Base-by-base conservation (phyloP, 2,888 invertebrate genomes). In the Pharmacophagus antenor region DNA sequence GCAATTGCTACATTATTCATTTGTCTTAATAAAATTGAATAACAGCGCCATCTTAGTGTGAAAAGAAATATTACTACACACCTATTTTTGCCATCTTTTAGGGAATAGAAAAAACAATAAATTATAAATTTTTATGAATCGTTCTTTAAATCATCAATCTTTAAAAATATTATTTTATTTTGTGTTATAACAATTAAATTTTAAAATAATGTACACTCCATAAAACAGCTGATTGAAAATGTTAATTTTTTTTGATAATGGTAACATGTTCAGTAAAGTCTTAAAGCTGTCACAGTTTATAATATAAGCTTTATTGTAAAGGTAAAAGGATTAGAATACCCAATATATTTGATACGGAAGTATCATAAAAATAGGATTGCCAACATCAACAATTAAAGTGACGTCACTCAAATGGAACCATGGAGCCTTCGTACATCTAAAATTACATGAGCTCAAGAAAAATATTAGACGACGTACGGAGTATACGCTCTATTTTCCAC, bases 291-390 rank as follows among this genome's bases (percentile, higher is more conserved):
- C 82, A 80, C 70, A 70, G 69, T 51, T 53, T 67, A 65, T 63
- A 80, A 76, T 77, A 66, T 83, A 73, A 67, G 71, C 83, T 78
- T 78, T 87, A 84, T 69, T 51, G 0, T 48, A 57, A 62, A 1
- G 63, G 0, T 4, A 51, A 73, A 88, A 82, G 78, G 77, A 69
- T 65, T 73, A 82, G 63, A 80, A 74, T 86, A 69, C 72, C 64
- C 65, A 58, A 65, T 67, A 70, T 72, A 71, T 70, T 72, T 61
- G 58, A 79, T 77, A 80, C 83, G 86, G 87, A 88, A 88, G 79
- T 85, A 73, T 79, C 77, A 85, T 80, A 85, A 87, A 89, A 90
- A 88, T 89, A 89, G 88, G 88, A 88, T 88, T 87, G 89, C 88
- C 90, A 88, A 88, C 90, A 83, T 88, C 88, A 88, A 88, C 90